Base-by-base conservation (phyloP, 2,797 vertebrate genomes). In the Enteromius argenteus region DNA sequence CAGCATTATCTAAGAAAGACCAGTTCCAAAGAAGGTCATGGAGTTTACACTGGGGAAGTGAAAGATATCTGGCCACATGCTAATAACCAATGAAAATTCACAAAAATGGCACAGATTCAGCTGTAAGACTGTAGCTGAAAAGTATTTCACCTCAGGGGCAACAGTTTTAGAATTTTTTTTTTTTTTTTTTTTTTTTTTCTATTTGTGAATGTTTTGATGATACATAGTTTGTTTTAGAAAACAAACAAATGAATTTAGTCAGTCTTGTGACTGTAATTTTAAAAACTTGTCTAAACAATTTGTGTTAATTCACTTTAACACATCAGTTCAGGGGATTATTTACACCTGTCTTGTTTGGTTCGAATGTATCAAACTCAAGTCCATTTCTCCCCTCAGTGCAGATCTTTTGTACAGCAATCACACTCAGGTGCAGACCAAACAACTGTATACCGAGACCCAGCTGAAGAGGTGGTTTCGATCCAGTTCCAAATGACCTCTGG, bases 31-130 rank as follows among this genome's bases (percentile, higher is more conserved):
- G 64, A 39, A 76, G 85, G 77, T 88, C 85, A 87, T 37, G 6
- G 69, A 84, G 81, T 85, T 86, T 86, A 85, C 73, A 68, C 21
- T 30, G 85, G 71, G 85, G 89, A 90, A 90, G 85, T 88, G 87
- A 90, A 90, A 89, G 86, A 68, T 58, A 75, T 53, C 13, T 51
- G 27, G 68, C 53, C 37, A 21, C 53, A 72, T 5, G 27, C 21
- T 80, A 37, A 44, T 72, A 81, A 73, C 68, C 39, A 72, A 8
- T 51, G 10, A 72, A 81, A 13, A 13, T 9, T 2, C 51, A 56
- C 14, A 72, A 72, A 44, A 32, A 81, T 3, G n/a, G 7, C 56
- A 72, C 23, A 72, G 67, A 10, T 60, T 72, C 0, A 15, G 30
- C 11, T 58, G 67, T 42, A 30, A 15, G 30, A 56, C 11, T 66